These are phyloP conservation scores for Ophraella communa DNA, from an alignment of 2,888 invertebrate species.

Conservation along the genomic window DNA sequence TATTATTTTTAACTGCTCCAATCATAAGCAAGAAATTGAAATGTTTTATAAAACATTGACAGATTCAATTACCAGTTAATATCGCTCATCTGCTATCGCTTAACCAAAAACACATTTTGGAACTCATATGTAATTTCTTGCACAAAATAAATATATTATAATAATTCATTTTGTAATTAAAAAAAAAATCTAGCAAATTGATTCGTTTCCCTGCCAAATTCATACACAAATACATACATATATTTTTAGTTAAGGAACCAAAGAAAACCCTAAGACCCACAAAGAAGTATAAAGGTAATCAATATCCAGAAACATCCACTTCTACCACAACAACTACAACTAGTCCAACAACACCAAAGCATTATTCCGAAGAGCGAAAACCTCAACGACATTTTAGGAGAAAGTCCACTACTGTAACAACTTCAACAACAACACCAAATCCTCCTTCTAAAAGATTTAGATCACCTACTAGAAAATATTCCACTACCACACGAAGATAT, in stretches of 20 bases:
- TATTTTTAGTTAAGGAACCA: background rate
- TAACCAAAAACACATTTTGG: no score
- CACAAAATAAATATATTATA: no score
- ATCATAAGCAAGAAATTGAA: no score
- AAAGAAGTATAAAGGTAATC: background rate
- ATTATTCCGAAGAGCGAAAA: background rate
- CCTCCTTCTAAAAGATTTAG: conserved; percentile 58
- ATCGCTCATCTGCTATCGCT: no score
- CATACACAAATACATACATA: background rate
- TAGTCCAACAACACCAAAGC: conserved; percentile 1
- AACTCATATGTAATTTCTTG: no score
- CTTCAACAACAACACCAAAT: conserved; percentile 50
- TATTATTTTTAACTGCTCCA: no score
- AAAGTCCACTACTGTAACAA: conserved; percentile 14
- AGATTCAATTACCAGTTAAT: no score
- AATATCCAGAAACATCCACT: conserved; percentile 11
- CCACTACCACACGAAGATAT: conserved; percentile 38
- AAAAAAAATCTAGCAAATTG: no score
- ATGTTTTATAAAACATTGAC: no score
- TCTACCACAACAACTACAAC: conserved; percentile 14
- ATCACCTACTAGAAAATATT: conserved; percentile 50
- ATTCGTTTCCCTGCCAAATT: no score
- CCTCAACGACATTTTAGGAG: conserved; percentile 13
- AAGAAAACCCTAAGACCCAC: background rate
- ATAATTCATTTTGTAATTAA: no score